Conservation (phyloP, 92 coral and sea anemone genomes). For the Meandrina meandrites region DNA sequence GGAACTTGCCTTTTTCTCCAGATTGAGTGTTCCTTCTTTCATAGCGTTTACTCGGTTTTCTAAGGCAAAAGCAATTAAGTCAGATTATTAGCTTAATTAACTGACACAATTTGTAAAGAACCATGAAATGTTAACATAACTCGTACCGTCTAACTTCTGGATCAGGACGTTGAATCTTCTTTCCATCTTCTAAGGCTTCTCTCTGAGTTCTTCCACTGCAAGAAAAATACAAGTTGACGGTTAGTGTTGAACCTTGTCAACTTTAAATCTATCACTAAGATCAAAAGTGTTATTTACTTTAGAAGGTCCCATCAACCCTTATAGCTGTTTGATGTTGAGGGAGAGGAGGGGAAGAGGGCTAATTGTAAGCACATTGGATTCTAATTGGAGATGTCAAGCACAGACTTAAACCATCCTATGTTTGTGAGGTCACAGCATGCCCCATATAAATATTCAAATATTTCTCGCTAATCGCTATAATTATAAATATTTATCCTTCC, state of each 20-base stretch:
- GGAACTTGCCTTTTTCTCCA: constrained; percentile 68
- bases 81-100: background rate
- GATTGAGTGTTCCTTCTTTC: constrained; percentile 84
- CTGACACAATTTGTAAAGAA: background rate
- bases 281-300: background rate
- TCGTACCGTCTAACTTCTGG: constrained; percentile 85
- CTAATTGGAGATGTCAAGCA: background rate
- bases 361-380: background rate
- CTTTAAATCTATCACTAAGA: background rate
- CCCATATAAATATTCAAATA: too few relatives aligned
- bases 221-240: background rate
- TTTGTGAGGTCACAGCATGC: too few relatives aligned
- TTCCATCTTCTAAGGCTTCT: constrained; percentile 91
- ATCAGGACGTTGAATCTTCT: constrained; percentile 65
- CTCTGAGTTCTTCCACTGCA: constrained; percentile 89
- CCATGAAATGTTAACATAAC: background rate
- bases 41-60: constrained; percentile 93
- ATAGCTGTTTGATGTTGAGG: background rate
- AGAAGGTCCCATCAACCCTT: background rate
- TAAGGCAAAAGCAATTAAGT: constrained; percentile 18
- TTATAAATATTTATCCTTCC: too few relatives aligned
- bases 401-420: too few relatives aligned
- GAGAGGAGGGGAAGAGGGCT: background rate
- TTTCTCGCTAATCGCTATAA: too few relatives aligned
- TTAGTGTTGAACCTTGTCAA: background rate